phyloP scores from a whole-genome alignment of 1,140 invertebrate genomes.

The Drosophila nigrodunni region DNA sequence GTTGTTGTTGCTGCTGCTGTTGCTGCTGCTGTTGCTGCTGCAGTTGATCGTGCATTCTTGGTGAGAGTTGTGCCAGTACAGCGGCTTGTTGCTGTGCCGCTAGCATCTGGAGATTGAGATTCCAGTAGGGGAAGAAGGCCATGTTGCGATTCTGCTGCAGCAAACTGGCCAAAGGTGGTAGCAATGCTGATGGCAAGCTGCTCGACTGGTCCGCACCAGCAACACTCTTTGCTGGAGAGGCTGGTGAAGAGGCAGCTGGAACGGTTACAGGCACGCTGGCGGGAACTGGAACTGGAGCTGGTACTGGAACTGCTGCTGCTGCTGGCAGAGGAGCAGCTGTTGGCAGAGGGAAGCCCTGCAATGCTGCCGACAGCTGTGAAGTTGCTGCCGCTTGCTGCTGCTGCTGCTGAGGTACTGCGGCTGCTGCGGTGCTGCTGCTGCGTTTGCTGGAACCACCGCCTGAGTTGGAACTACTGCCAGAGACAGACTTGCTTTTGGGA shows the following conservation, averaged over 20 bases:
- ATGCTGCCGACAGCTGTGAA: conserved; percentile 51
- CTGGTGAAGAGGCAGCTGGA: conserved; percentile 42
- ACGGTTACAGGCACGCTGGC: too few species aligned
- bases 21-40: conserved; percentile 69
- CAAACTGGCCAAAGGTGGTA: conserved; percentile 76
- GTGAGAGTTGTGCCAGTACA: conserved; percentile 75
- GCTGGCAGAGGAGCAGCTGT: conserved; percentile 56
- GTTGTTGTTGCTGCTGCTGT: conserved; percentile 39
- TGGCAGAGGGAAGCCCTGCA: conserved; percentile 23
- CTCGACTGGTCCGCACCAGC: conserved; percentile 51
- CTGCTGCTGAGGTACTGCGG: conserved; percentile 28
- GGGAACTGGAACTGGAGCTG: conserved; percentile 35
- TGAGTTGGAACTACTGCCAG: conserved; percentile 30
- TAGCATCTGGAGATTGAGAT: conserved; percentile 84
- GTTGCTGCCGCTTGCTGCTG: conserved; percentile 35
- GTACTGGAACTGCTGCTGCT: conserved; percentile 24
- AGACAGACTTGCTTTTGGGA: conserved; percentile 88
- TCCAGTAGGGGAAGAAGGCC: conserved; percentile 84
- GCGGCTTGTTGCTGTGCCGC: conserved; percentile 84
- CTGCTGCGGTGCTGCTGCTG: conserved; percentile 37
- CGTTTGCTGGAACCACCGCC: conserved; percentile 44
- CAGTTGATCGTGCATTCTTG: conserved; percentile 69
- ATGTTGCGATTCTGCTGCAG: conserved; percentile 81
- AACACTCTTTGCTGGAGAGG: conserved; percentile 69
- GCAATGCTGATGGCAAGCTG: conserved; percentile 49